Evolutionary conservation across 2,888 invertebrate species (phyloP).

Genomic region (Parnassius orleans): DNA sequence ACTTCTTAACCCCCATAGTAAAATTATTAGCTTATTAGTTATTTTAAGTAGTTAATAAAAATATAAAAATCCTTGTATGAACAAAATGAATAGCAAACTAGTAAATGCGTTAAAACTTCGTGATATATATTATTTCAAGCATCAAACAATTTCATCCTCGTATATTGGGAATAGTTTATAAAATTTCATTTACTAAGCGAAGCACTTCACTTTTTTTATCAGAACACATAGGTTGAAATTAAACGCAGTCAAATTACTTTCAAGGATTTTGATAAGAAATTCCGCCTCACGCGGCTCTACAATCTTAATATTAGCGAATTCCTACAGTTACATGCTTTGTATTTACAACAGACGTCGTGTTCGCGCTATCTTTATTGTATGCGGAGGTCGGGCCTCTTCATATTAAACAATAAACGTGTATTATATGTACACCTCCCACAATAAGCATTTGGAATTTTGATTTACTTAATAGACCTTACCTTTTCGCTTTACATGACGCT

Average conservation of each 20-base stretch:
- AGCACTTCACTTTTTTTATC: slow-evolving; percentile 8
- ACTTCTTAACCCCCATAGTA: too few relatives aligned
- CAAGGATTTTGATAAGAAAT: slow-evolving; percentile 29
- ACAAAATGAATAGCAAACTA: too few relatives aligned
- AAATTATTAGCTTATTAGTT: too few relatives aligned
- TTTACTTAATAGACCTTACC: slow-evolving; percentile 3
- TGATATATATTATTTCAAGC: too few relatives aligned
- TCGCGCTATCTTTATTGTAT: slow-evolving; percentile 28
- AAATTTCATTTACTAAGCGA: background rate
- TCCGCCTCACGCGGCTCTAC: slow-evolving; percentile 25
- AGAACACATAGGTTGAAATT: slow-evolving; percentile 5
- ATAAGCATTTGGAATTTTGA: slow-evolving; percentile 13
- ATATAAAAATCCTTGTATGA: too few relatives aligned
- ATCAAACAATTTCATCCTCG: too few relatives aligned
- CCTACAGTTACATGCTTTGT: slow-evolving; percentile 26
- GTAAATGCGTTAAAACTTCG: too few relatives aligned
- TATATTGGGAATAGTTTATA: background rate
- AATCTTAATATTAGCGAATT: slow-evolving; percentile 24
- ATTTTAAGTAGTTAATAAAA: too few relatives aligned
- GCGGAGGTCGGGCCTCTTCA: slow-evolving; percentile 26
- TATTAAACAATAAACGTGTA: slow-evolving; percentile 14
- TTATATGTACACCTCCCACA: background rate
- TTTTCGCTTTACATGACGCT: slow-evolving; percentile 6
- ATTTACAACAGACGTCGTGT: slow-evolving; percentile 26
- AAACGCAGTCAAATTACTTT: slow-evolving; percentile 23